Conservation (phyloP, 1,140 invertebrate genomes). For the Pachypsylla venusta region DNA sequence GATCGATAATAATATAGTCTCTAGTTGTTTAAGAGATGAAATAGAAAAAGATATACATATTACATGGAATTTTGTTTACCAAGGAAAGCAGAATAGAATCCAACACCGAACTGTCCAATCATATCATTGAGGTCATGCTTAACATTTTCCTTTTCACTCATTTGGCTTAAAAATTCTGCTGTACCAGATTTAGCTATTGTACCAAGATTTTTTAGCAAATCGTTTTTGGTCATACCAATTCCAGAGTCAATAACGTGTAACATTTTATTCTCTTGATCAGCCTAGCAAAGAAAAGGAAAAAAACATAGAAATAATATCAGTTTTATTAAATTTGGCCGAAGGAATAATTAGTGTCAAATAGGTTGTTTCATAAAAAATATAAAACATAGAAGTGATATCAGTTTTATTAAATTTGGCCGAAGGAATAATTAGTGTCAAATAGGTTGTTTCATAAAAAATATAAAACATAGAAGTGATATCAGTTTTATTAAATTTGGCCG, state of each 20-base stretch:
- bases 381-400: no score
- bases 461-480: no score
- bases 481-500: no score
- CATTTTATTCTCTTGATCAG: slow-evolving; percentile 88
- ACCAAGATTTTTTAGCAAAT: slow-evolving; percentile 91
- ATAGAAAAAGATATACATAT: slow-evolving; percentile 6
- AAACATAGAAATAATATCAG: no score
- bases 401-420: no score
- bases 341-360: no score
- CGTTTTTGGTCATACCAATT: slow-evolving; percentile 93
- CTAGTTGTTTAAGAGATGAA: no score
- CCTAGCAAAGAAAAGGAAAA: slow-evolving; percentile 30
- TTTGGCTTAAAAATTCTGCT: slow-evolving; percentile 90
- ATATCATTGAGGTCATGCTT: slow-evolving; percentile 62
- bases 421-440: no score
- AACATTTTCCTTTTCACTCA: slow-evolving; percentile 48
- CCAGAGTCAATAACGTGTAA: slow-evolving; percentile 94
- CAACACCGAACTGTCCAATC: slow-evolving; percentile 94
- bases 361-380: no score
- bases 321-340: no score
- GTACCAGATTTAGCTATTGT: slow-evolving; percentile 99
- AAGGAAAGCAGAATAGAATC: slow-evolving; percentile 95
- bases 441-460: no score
- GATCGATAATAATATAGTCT: no score
- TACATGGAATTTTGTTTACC: slow-evolving; percentile 30